Evolutionary conservation across 2,797 vertebrate genomes (phyloP).

Genomic region (Clamator glandarius): DNA sequence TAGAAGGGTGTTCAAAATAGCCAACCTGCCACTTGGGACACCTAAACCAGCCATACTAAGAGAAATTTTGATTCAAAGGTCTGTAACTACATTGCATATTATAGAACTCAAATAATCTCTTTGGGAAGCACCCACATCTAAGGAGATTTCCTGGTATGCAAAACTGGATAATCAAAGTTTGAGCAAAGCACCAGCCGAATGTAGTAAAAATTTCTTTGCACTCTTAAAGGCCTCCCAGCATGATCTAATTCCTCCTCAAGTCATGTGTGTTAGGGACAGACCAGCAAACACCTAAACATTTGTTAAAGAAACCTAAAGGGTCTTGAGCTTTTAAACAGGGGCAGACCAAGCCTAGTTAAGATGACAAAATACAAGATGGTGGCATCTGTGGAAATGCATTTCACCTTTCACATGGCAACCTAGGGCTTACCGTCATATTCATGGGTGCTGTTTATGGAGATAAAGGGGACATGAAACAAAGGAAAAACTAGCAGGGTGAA

Average conservation of each 20-base stretch:
- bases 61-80: not conserved
- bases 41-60: not conserved
- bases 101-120: not conserved
- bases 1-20: not conserved
- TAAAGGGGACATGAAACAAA: not conserved
- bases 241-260: not conserved
- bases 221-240: not conserved
- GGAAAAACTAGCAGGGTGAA: not conserved
- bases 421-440: not conserved
- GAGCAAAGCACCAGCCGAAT: not conserved
- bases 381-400: not conserved
- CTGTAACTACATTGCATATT: not conserved
- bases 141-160: not conserved
- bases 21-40: not conserved
- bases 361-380: not conserved
- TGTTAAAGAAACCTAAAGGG: not conserved
- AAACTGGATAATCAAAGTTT: not conserved
- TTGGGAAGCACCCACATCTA: not conserved
- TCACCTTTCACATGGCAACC: not conserved
- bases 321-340: not conserved
- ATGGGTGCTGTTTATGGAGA: not conserved
- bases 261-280: rapidly evolving
- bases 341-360: not conserved
- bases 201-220: not conserved
- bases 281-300: not conserved